Base-by-base conservation (phyloP, 2,113 vertebrate species). In the Leuciscus idus region DNA sequence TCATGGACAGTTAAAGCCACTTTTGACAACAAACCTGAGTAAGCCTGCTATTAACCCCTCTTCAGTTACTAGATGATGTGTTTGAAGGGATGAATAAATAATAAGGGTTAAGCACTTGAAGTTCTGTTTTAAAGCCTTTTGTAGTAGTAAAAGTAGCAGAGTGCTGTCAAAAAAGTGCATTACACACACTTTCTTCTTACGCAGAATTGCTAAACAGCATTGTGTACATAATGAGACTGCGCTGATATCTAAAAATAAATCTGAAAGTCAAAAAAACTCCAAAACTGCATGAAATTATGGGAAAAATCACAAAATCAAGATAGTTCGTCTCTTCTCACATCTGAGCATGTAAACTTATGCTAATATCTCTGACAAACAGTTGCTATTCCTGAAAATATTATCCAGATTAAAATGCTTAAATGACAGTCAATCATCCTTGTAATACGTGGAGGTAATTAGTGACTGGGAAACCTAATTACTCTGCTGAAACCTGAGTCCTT, bases 41-140 rank as follows among this genome's bases (percentile, higher is more conserved):
- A 94, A 95, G 93, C 92, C 93, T 93, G 94, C 94, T 92, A 95
- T 96, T 95, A 96, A 95, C 93, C 94, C 94, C 95, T 96, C 95
- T 95, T 95, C 92, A 95, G 95, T 96, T 95, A 94, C 95, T 94
- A 92, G 92, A 94, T 92, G 94, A 93, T 96, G 93, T 95, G 95
- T 96, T 95, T 95, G 94, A 95, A 95, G 91, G 93, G 94, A 95
- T 97, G 95, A 97, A 97, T 97, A 95, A 97, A 96, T 97, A 95
- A 98, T 97, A 95, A 95, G 94, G 94, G 94, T 95, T 96, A 97
- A 96, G 96, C 94, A 94, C 95, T 95, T 92, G 95, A 93, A 91
- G 93, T 94, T 95, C 93, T 95, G 92, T 92, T 95, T 96, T 95
- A 96, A 96, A 97, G 93, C 90, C 93, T 94, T 95, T 96, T 94